phyloP scores from a whole-genome alignment of 2,888 invertebrate genomes.

The Rhingia campestris region DNA sequence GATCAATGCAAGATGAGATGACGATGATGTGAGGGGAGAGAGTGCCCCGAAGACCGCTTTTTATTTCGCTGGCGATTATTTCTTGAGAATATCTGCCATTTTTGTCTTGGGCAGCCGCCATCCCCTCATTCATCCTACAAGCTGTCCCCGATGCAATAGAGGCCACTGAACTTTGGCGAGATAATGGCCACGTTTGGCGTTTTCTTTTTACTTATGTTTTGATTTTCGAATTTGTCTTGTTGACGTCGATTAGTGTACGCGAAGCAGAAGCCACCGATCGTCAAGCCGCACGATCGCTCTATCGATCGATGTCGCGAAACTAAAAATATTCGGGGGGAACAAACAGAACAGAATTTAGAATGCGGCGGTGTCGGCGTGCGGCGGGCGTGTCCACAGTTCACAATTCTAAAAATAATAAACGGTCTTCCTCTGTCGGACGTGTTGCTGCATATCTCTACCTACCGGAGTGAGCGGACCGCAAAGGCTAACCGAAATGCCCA shows the following conservation, averaged over 20 bases:
- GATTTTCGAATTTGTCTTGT: slow-evolving; percentile 41
- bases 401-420: slow-evolving; percentile 58
- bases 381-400: slow-evolving; percentile 43
- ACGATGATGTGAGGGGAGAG: slow-evolving; percentile 15
- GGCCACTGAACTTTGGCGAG: slow-evolving; percentile 46
- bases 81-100: slow-evolving; percentile 57
- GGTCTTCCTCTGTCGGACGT: slow-evolving; percentile 62
- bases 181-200: slow-evolving; percentile 42
- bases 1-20: slow-evolving; percentile 53
- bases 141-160: slow-evolving; percentile 10
- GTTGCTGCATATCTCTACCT: slow-evolving; percentile 41
- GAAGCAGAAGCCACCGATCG: background rate
- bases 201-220: slow-evolving; percentile 13
- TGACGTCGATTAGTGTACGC: slow-evolving; percentile 37
- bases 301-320: background rate
- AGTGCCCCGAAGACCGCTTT: slow-evolving; percentile 44
- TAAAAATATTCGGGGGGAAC: slow-evolving; percentile 32
- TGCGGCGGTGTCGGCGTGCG: background rate
- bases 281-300: background rate
- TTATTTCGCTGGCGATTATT: slow-evolving; percentile 56
- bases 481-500: slow-evolving; percentile 50
- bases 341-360: slow-evolving; percentile 10
- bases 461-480: slow-evolving; percentile 22
- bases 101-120: slow-evolving; percentile 18
- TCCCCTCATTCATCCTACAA: slow-evolving; percentile 1